Evolutionary conservation across 2,888 invertebrate species (phyloP), one percentile per base, ranked within the genome.

Genomic region (Eugnorisma glareosa): DNA sequence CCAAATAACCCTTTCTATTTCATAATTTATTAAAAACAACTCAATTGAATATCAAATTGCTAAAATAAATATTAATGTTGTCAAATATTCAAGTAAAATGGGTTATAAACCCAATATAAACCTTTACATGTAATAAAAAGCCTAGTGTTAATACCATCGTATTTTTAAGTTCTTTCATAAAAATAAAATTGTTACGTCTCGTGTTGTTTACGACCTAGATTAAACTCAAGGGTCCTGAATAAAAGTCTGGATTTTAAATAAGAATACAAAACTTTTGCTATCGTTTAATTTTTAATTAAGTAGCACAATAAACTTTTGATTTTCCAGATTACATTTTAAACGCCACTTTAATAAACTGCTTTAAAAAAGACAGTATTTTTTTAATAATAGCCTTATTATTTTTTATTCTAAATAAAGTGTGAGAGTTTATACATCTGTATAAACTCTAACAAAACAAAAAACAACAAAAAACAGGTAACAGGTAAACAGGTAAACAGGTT

Each of bases 111-210:
- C 37, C 51, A 71, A 64, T 48, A 68, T 43, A 64, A 79, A 74
- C 48, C 48, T 64, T 63, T 43, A 63, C 61, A 77, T 54, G 57
- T 37, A 37, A 64, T 82, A 63, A 48, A 66, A 77, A n/a, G 8
- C 15, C 54, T n/a, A 67, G 67, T 77, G 68, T 68, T 72, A 66
- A 81, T 72, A 81, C 35, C 45, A 54, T 69, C 67, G 31, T 66
- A 67, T 73, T 48, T 73, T 67, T 70, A 37, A 69, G 79, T 57
- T 54, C 68, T 78, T 70, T 69, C 59, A 78, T 83, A 61, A 68
- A 70, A 83, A 77, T 37, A 51, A 72, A 71, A 51, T n/a, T 63
- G 45, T 63, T 3, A 21, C 37, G 11, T 45, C 43, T 37, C 51
- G 57, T 51, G 59, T 61, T 61, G 54, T 67, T 83, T 79, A 63